A percentile compares a stretch with the other conserved stretches of the same genome.
Evolutionary conservation across 2,888 invertebrate species (phyloP).

Genomic region (Colletes collaris): DNA sequence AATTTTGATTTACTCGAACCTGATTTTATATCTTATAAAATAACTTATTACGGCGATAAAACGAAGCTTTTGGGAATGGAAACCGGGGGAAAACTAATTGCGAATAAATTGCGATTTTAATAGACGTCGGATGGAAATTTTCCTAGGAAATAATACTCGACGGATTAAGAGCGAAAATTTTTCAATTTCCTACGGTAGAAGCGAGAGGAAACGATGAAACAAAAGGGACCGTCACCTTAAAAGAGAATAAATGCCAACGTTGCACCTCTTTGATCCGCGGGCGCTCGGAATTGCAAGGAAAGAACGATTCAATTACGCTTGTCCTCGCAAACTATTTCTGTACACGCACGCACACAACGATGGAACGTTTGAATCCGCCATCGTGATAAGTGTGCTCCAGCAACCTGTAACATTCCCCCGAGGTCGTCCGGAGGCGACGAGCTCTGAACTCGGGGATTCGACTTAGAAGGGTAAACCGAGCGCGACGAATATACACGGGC

Average conservation of each 20-base stretch:
- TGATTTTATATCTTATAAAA: no score
- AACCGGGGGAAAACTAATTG: no score
- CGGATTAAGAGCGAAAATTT: background rate
- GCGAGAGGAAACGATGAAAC: background rate
- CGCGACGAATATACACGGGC: slow-evolving; percentile 65
- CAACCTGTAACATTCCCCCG: slow-evolving; percentile 58
- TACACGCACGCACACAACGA: background rate
- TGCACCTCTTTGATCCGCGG: slow-evolving; percentile 27
- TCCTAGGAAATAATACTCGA: no score
- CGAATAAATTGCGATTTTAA: no score
- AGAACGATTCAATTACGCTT: slow-evolving; percentile 47
- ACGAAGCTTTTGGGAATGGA: no score
- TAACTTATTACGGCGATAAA: no score
- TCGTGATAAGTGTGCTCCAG: slow-evolving; percentile 54
- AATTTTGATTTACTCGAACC: no score
- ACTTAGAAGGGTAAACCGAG: slow-evolving; percentile 70
- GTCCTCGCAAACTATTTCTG: slow-evolving; percentile 44
- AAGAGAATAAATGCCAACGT: slow-evolving; percentile 21
- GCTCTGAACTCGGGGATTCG: slow-evolving; percentile 61
- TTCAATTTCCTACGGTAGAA: background rate
- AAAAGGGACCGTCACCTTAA: slow-evolving; percentile 1
- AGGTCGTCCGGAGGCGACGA: slow-evolving; percentile 59
- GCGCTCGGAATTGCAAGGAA: slow-evolving; percentile 18
- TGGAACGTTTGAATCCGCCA: slow-evolving; percentile 50
- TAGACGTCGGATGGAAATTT: no score